Evolutionary conservation across 2,888 invertebrate species (phyloP), one percentile per base, ranked within the genome.

Genomic region (Hypolimnas misippus): DNA sequence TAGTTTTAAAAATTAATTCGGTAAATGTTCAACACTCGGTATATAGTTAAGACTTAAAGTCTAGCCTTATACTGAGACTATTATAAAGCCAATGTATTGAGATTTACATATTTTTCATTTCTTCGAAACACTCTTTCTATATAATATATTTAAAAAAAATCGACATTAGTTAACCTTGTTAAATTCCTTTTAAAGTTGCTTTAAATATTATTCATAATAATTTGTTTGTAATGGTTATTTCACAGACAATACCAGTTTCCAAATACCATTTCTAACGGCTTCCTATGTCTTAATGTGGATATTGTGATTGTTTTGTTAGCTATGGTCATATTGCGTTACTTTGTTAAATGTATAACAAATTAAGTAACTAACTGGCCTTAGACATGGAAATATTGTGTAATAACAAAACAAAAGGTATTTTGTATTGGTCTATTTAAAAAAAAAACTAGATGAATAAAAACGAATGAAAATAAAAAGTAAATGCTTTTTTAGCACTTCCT

Each of bases 311-410:
- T 46, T 46, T 21, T 46, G 21, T 21, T 19, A 46, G 19, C 12
- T 46, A 46, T 46, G 44, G 12, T 46, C n/a, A 5, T 46, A 46
- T 46, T 46, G 44, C 44, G 19, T 46, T 44, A 44, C 44, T 46
- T 46, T 46, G 12, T 12, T 5, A 12, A 38, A 38, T 38, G n/a
- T 38, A 38, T 38, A 38, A 38, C 4, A 38, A 3, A 38, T n/a
- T 38, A n/a, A n/a, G n/a, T 4, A 33, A 8, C 7, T 6, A 8
- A 8, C 33, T n/a, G n/a, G 12, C n/a, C n/a, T 38, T n/a, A 38
- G 4, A 12, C 4, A n/a, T n/a, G n/a, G 3, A 38, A n/a, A 25
- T 25, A 25, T 25, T 25, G 2, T n/a, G n/a, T 38, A 38, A 38
- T 38, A 38, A 38, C 4, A 38, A 38, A n/a, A 38, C 4, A n/a